phyloP scores from a whole-genome alignment of 2,797 vertebrate species.

The Babyrousa celebensis region DNA sequence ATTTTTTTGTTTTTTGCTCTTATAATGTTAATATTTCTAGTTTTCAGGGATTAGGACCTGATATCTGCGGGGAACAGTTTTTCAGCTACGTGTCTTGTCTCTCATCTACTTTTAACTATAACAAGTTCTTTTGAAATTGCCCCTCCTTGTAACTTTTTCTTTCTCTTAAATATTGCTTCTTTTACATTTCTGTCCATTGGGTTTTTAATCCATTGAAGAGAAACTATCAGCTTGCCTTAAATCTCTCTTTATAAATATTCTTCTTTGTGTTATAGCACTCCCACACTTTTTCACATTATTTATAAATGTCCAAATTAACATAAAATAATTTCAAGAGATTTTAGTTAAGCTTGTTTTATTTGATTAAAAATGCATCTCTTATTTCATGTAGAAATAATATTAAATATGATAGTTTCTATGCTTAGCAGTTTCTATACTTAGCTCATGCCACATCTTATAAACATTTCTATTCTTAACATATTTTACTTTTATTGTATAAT shows the following conservation, averaged over 20 bases:
- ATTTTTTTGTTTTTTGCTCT: background rate
- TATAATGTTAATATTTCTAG: background rate
- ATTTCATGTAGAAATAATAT: background rate
- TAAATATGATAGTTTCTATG: background rate
- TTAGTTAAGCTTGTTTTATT: background rate
- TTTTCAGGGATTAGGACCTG: background rate
- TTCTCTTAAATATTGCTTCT: background rate
- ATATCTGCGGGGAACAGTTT: background rate
- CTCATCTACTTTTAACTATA: background rate
- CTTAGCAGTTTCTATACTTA: background rate
- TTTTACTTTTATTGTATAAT: background rate
- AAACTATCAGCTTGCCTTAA: background rate
- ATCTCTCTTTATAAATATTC: background rate
- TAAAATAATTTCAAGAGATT: background rate
- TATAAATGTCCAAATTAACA: background rate
- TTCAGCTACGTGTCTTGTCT: background rate
- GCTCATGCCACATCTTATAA: background rate
- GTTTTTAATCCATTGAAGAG: background rate
- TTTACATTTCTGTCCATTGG: background rate
- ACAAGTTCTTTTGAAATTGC: background rate
- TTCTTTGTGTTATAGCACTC: background rate
- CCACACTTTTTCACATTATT: background rate
- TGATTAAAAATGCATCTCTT: background rate
- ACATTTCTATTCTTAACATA: background rate
- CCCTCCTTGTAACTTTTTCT: background rate